Conservation (phyloP, 2,888 invertebrate genomes). For the Polymixis lichenea region DNA sequence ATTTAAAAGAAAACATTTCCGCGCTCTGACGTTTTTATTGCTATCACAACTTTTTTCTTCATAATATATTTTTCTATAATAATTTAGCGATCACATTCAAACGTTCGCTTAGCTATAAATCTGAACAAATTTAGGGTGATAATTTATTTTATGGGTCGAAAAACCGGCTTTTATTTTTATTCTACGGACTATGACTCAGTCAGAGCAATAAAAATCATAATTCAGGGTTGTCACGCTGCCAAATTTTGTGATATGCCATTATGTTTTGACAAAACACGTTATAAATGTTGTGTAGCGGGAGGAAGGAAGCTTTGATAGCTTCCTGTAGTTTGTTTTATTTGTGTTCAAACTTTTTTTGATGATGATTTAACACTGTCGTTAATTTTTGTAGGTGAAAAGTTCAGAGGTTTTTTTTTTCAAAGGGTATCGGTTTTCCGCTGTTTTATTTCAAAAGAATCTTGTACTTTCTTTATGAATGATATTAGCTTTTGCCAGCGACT, state of each 20-base stretch:
- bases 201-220: constrained; percentile 62
- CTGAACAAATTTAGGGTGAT: constrained; percentile 66
- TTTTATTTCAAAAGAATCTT: not conserved
- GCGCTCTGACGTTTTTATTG: constrained; percentile 60
- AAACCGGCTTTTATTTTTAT: constrained; percentile 61
- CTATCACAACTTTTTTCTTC: constrained; percentile 55
- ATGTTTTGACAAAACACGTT: constrained; percentile 67
- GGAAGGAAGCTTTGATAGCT: constrained; percentile 67
- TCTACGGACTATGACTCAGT: constrained; percentile 53
- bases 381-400: constrained; percentile 8
- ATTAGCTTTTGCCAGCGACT: too few relatives aligned
- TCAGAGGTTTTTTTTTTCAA: constrained; percentile 11
- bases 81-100: constrained; percentile 68
- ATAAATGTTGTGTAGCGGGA: constrained; percentile 59
- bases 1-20: constrained; percentile 65
- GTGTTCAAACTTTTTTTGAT: constrained; percentile 37
- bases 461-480: not conserved
- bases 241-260: constrained; percentile 63
- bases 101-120: constrained; percentile 65
- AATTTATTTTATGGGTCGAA: constrained; percentile 67
- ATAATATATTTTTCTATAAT: constrained; percentile 63
- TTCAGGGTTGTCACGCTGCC: constrained; percentile 65
- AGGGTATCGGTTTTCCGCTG: not conserved
- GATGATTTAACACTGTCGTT: constrained; percentile 31
- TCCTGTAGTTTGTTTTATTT: constrained; percentile 62